A percentile compares a stretch with the other conserved stretches of the same genome.
Evolutionary conservation across 2,888 invertebrate species (phyloP).

Genomic region (Gisinianus flammeolus): DNA sequence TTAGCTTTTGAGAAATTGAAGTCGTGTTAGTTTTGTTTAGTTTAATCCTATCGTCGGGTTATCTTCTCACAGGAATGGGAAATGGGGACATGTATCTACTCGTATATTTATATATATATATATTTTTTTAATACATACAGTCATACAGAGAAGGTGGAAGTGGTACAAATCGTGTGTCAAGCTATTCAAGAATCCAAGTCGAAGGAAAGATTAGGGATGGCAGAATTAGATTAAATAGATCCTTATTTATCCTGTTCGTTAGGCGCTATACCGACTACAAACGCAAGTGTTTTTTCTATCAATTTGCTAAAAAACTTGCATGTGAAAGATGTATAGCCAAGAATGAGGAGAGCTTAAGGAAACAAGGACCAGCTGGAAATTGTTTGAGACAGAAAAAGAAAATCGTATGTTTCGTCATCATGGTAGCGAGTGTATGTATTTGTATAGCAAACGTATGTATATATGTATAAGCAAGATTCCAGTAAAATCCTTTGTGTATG

Average conservation of each 20-base stretch:
- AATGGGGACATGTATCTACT: too few species aligned
- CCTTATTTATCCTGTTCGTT: slow-evolving; percentile 11
- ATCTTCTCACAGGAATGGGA: background rate
- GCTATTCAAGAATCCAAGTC: background rate
- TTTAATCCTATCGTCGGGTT: slow-evolving; percentile 9
- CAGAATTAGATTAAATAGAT: slow-evolving; percentile 15
- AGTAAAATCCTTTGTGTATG: background rate
- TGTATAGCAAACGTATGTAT: background rate
- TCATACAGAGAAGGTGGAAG: background rate
- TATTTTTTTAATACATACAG: too few species aligned
- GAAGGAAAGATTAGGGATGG: slow-evolving; percentile 13
- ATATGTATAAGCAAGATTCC: background rate
- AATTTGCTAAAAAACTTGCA: background rate
- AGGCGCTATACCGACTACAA: background rate
- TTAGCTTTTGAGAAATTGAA: slow-evolving; percentile 4
- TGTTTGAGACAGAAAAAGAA: slow-evolving; percentile 19
- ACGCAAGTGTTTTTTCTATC: background rate
- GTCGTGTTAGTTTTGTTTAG: slow-evolving; percentile 6
- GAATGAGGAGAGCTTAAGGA: background rate
- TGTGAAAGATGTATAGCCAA: background rate
- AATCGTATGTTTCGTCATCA: slow-evolving; percentile 7
- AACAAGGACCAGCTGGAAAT: slow-evolving; percentile 21
- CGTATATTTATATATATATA: too few species aligned
- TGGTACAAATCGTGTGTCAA: background rate
- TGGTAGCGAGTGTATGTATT: background rate